Evolutionary conservation across 1,140 invertebrate genomes (phyloP).

Genomic region (Sycobia sp.): DNA sequence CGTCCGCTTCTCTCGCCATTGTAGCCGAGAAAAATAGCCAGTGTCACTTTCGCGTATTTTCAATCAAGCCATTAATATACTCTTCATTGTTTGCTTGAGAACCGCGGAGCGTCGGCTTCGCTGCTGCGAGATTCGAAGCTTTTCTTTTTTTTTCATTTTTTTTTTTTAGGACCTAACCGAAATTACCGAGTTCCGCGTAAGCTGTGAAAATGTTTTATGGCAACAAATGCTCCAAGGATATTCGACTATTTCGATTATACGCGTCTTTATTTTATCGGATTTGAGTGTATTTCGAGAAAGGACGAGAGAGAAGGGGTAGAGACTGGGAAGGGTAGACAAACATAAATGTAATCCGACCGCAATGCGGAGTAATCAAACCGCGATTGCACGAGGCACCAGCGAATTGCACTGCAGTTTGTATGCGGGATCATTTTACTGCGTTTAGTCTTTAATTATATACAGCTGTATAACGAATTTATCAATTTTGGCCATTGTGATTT

Average conservation of each 20-base stretch:
- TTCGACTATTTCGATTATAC: not conserved
- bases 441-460: not conserved
- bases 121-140: not conserved
- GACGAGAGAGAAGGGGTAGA: too few species aligned
- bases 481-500: not conserved
- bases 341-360: conserved; percentile 11
- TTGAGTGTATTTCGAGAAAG: too few species aligned
- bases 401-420: not conserved
- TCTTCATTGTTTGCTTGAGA: not conserved
- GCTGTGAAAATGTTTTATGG: not conserved
- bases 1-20: not conserved
- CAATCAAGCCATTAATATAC: not conserved
- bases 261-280: conserved; percentile 4
- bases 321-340: conserved; percentile 9
- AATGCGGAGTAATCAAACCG: conserved; percentile 9
- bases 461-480: not conserved
- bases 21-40: not conserved
- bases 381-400: not conserved
- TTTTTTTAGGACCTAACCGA: too few species aligned
- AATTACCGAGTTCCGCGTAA: not conserved
- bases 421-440: not conserved
- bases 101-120: not conserved
- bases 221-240: not conserved
- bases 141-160: not conserved
- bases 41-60: not conserved